These are phyloP conservation scores for Heliconius ethilla DNA, from an alignment of 2,888 invertebrate genomes.

Conservation along the genomic window DNA sequence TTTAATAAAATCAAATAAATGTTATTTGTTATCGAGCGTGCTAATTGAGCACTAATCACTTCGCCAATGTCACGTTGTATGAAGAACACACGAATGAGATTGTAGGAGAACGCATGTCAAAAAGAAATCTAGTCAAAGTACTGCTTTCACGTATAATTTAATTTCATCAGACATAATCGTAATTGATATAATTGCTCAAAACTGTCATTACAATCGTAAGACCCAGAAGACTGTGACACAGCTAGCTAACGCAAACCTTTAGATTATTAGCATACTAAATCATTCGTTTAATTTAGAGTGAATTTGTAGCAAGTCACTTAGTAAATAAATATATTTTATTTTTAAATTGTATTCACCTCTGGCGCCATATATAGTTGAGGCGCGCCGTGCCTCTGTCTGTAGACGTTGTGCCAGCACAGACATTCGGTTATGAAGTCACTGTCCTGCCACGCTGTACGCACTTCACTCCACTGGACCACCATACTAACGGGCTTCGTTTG, in stretches of 20 bases:
- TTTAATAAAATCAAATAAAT: too few species aligned
- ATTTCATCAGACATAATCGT: too few species aligned
- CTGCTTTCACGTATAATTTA: too few species aligned
- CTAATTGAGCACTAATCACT: too few species aligned
- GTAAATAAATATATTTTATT: neutral
- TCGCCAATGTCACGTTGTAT: too few species aligned
- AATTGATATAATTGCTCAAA: neutral
- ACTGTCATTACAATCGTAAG: neutral
- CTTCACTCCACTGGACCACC: conserved; percentile 86
- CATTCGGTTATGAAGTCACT: conserved; percentile 91
- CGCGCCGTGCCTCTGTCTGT: conserved; percentile 88
- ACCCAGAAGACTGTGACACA: neutral
- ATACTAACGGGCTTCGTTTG: conserved; percentile 85
- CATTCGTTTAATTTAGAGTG: neutral
- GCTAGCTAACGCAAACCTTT: too few species aligned
- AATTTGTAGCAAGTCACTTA: neutral
- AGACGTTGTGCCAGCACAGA: conserved; percentile 92
- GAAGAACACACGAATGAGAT: too few species aligned
- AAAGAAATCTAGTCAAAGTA: too few species aligned
- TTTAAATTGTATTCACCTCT: conserved; percentile 78
- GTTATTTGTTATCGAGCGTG: too few species aligned
- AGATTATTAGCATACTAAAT: neutral
- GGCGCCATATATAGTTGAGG: conserved; percentile 88
- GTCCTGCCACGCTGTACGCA: conserved; percentile 89
- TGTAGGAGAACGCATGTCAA: too few species aligned